A percentile compares a stretch with the other conserved stretches of the same genome.
These are phyloP conservation scores for Pangasius krempfi DNA, from an alignment of 2,797 vertebrate genomes.

Conservation along the genomic window DNA sequence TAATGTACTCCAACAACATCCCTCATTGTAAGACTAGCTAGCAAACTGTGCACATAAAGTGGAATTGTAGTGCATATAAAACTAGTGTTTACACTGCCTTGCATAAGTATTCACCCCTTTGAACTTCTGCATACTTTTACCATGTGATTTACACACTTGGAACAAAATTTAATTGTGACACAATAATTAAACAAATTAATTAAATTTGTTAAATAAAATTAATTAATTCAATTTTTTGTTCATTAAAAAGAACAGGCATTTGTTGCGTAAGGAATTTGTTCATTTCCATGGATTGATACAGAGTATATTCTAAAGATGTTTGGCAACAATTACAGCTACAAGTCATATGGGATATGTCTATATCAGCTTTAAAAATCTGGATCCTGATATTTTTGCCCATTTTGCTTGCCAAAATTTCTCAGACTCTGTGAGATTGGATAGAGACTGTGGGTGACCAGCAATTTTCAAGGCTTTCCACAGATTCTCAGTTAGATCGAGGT, in stretches of 20 bases:
- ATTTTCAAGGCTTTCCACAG: neutral
- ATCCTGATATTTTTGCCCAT: neutral
- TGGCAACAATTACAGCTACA: neutral
- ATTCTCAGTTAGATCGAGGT: neutral
- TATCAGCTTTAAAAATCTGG: neutral
- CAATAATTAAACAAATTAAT: too few relatives aligned
- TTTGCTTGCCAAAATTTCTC: neutral
- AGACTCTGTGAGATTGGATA: neutral
- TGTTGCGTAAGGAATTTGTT: too few relatives aligned
- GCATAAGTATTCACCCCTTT: neutral
- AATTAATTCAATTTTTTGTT: too few relatives aligned
- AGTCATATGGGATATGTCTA: neutral
- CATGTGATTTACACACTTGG: neutral
- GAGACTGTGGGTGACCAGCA: neutral
- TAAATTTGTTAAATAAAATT: too few relatives aligned
- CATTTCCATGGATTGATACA: too few relatives aligned
- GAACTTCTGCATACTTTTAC: neutral
- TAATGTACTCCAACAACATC: neutral
- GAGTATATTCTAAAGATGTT: too few relatives aligned
- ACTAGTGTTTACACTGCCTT: neutral
- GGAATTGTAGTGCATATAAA: neutral
- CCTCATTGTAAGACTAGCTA: neutral
- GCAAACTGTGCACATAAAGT: neutral
- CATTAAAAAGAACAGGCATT: neutral
- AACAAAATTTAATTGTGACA: too few relatives aligned